phyloP scores from a whole-genome alignment of 2,113 vertebrate genomes.

The Limnothrissa miodon region DNA sequence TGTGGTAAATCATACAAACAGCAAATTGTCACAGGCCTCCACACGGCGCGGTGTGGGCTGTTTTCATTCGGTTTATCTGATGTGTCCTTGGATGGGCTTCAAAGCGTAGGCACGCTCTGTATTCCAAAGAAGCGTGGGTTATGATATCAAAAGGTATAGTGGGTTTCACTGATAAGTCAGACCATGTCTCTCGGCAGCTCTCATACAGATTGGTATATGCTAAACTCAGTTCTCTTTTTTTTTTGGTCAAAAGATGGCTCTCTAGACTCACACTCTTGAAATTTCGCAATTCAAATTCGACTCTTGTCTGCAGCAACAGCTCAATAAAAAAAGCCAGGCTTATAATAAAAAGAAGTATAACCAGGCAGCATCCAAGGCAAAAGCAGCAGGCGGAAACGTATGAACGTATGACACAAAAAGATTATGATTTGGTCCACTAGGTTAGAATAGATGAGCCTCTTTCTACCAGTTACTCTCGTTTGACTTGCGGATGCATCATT shows the following conservation, averaged over 20 bases:
- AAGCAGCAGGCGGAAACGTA: background rate
- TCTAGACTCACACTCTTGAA: background rate
- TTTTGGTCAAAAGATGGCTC: background rate
- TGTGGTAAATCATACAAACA: background rate
- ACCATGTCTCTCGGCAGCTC: background rate
- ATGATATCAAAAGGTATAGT: conserved; percentile 6
- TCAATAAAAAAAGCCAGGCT: background rate
- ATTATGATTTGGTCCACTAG: background rate
- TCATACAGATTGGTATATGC: background rate
- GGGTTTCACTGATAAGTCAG: background rate
- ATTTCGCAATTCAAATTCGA: background rate
- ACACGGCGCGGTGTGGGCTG: background rate
- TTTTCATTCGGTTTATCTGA: conserved; percentile 12
- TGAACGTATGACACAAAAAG: background rate
- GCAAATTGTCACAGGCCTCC: background rate
- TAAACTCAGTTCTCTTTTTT: background rate
- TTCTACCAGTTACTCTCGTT: background rate
- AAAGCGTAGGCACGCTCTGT: conserved; percentile 6
- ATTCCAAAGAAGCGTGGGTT: background rate
- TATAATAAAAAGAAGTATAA: background rate
- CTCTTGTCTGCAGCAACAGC: background rate
- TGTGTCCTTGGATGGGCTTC: conserved; percentile 14
- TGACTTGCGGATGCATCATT: background rate
- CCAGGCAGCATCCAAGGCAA: background rate
- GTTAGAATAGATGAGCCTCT: background rate